Base-by-base conservation (phyloP, 2,888 invertebrate genomes). In the Tenthredo amoena region DNA sequence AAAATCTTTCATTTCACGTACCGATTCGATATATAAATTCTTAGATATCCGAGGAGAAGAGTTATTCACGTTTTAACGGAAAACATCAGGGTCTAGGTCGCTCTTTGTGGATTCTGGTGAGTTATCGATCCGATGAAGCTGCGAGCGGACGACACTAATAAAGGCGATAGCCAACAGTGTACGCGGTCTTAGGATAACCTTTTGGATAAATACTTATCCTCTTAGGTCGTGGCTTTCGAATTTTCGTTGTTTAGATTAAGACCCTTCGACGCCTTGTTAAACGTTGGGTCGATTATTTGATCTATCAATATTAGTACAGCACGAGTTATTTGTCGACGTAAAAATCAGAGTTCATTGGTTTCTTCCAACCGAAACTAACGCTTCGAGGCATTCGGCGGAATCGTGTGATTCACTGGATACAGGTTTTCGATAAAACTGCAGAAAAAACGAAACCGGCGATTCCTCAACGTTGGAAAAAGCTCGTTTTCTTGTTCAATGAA, bases 121-220 rank as follows among this genome's bases (percentile, higher is more conserved):
- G 83, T 10, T 83, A 83, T 83, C 83, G 83, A 83, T 83, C 68
- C 68, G 9, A 12, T 3, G 18, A 34, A 62, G 26, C 47, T 15
- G 37, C 83, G 68, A 83, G 68, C n/a, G 71, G 34, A 68, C 68
- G 65, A 81, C 77, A 55, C 62, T 50, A 81, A 81, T 81, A 81
- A 81, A 83, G 83, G 47, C 68, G 71, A 83, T 83, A 83, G 83
- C 26, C 31, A 31, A 37, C 65, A 47, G 65, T 83, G 81, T 81
- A 62, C 62, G 37, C 62, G 40, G 58, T 62, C 81, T 62, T 37
- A 3, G 40, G 34, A 81, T 81, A 62, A 68, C 47, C 83, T 71
- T 81, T 37, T 40, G 40, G 9, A 21, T 26, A 40, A 74, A 40
- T 43, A 74, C 21, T 18, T 40, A 40, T 74, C 72, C 10, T 37